A percentile compares a stretch with the other conserved stretches of the same genome.
Evolutionary conservation across 2,888 invertebrate genomes (phyloP).

Genomic region (Parnassius apollo): DNA sequence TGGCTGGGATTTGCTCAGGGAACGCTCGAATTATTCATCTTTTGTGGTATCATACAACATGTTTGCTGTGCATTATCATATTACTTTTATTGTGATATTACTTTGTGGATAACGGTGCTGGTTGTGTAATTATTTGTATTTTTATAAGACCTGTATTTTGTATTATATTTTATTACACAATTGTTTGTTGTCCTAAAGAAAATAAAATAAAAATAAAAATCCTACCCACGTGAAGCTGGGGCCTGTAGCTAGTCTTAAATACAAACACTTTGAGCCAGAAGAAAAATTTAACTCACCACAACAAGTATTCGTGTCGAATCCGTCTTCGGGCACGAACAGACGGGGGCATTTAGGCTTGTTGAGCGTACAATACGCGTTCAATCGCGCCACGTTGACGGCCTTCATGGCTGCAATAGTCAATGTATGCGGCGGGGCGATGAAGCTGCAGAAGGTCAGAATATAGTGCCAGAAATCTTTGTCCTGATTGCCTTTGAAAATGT

Average conservation of each 20-base stretch:
- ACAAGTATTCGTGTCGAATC: slow-evolving; percentile 39
- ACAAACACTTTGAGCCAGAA: neutral
- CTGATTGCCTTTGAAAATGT: slow-evolving; percentile 16
- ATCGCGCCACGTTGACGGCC: slow-evolving; percentile 34
- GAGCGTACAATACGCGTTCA: slow-evolving; percentile 47
- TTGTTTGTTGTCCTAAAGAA: no score
- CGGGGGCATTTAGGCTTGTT: slow-evolving; percentile 42
- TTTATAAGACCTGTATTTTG: no score
- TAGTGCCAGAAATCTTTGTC: slow-evolving; percentile 6
- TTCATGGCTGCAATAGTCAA: slow-evolving; percentile 35
- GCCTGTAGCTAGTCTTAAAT: neutral
- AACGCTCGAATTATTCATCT: no score
- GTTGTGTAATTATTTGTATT: no score
- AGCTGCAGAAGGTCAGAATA: slow-evolving; percentile 28
- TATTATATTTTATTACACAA: no score
- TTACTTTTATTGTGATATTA: no score
- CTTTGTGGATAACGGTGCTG: no score
- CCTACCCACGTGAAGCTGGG: no score
- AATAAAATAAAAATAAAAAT: no score
- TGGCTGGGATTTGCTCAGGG: no score
- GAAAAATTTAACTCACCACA: slow-evolving; percentile 43
- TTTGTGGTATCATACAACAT: no score
- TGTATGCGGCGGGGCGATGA: slow-evolving; percentile 46
- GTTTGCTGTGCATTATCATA: no score
- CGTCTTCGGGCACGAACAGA: slow-evolving; percentile 20